Evolutionary conservation across 2,888 invertebrate genomes (phyloP).

Genomic region (Leucoma salicis): DNA sequence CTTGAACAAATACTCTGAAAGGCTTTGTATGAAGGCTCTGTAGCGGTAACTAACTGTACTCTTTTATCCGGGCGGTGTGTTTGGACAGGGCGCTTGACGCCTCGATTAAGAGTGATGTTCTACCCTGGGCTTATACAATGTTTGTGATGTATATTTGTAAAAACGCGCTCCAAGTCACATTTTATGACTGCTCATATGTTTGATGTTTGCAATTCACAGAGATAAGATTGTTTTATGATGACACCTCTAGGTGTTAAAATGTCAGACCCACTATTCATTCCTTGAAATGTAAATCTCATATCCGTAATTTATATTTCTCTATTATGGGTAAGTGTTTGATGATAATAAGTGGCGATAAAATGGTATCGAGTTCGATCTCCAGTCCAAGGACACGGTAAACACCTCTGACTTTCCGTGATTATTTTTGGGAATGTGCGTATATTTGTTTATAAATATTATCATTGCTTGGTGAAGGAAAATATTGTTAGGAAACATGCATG

Average conservation of each 20-base stretch:
- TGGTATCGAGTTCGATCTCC: too few species aligned
- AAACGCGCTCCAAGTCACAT: conserved; percentile 35
- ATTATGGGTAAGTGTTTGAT: too few species aligned
- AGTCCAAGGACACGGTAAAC: too few species aligned
- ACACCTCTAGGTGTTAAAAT: conserved; percentile 11
- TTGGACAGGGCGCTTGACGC: conserved; percentile 63
- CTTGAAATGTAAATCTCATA: too few species aligned
- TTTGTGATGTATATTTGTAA: conserved; percentile 44
- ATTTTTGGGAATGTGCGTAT: too few species aligned
- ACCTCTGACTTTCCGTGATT: too few species aligned
- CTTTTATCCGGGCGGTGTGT: conserved; percentile 56
- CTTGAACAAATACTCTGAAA: conserved; percentile 65
- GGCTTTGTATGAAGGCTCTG: conserved; percentile 57
- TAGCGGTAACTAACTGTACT: conserved; percentile 59
- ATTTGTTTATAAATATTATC: too few species aligned
- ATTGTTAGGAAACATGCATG: too few species aligned
- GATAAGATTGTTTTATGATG: conserved; percentile 23
- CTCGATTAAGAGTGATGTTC: conserved; percentile 48
- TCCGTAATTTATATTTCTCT: too few species aligned
- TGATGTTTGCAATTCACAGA: conserved; percentile 25
- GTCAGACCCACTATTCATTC: too few species aligned
- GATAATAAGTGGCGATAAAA: too few species aligned
- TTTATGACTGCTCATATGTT: conserved; percentile 31
- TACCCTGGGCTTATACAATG: conserved; percentile 38
- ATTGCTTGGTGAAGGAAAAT: too few species aligned